A percentile compares a stretch with the other conserved stretches of the same genome.
These are phyloP conservation scores for Anhinga rufa DNA, from an alignment of 2,113 vertebrate genomes.

Conservation along the genomic window DNA sequence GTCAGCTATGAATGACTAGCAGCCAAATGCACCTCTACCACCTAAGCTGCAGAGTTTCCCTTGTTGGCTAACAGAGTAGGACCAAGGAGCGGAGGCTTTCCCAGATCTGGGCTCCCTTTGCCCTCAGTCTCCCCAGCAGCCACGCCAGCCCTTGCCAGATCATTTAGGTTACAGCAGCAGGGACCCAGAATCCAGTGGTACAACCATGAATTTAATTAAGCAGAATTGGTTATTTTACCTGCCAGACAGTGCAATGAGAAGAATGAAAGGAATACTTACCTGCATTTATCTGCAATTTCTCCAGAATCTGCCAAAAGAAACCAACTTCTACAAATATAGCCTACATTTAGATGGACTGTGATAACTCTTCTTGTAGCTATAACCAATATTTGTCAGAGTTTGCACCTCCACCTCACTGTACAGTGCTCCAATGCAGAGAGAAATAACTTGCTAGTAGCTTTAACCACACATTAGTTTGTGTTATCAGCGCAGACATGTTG, in stretches of 20 bases:
- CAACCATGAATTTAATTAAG: neutral
- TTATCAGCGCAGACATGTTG: neutral
- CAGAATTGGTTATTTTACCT: neutral
- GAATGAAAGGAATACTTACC: neutral
- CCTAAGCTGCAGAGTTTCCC: neutral
- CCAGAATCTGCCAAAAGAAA: neutral
- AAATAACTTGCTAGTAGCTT: neutral
- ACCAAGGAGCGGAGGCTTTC: neutral
- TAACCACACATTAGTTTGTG: neutral
- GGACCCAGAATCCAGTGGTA: neutral
- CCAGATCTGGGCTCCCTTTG: rapidly evolving
- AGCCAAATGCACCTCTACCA: neutral
- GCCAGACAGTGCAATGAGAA: neutral
- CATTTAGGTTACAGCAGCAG: neutral
- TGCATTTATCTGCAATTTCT: neutral
- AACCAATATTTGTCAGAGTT: neutral
- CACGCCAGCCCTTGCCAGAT: neutral
- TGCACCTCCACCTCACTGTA: neutral
- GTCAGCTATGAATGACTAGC: neutral
- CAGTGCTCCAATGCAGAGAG: neutral
- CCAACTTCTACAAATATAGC: neutral
- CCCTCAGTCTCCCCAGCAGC: neutral
- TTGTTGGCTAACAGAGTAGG: neutral
- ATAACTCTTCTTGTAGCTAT: neutral
- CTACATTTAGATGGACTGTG: neutral